Percentiles rank a stretch among this genome's conserved stretches.
phyloP scores from a whole-genome alignment of 1,140 invertebrate genomes.

The Triops cancriformis region DNA sequence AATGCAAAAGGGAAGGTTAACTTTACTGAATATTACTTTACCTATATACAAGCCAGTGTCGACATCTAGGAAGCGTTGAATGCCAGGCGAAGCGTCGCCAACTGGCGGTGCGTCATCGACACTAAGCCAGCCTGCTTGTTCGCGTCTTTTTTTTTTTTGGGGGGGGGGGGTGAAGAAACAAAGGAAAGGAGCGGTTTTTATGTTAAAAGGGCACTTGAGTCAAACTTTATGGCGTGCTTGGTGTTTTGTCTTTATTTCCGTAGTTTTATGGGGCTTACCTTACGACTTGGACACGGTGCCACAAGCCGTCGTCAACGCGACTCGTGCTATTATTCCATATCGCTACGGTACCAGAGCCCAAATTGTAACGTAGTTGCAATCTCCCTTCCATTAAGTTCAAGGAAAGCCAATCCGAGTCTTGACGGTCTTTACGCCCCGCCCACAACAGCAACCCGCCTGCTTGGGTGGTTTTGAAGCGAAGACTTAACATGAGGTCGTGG shows the following conservation, averaged over 20 bases:
- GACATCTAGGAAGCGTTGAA: slow-evolving; percentile 72
- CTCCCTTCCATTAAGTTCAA: background rate
- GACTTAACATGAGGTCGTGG: background rate
- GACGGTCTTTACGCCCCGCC: background rate
- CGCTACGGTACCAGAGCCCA: background rate
- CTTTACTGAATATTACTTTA: no score
- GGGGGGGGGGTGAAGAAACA: slow-evolving; percentile 23
- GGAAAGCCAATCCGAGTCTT: background rate
- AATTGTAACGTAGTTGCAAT: background rate
- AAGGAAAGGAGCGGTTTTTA: background rate
- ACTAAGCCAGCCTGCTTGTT: slow-evolving; percentile 71
- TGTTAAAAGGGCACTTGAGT: no score
- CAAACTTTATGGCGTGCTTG: background rate
- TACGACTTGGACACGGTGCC: slow-evolving; percentile 78
- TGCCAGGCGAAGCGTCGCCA: slow-evolving; percentile 68
- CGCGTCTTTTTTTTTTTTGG: slow-evolving; percentile 63
- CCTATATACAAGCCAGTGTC: slow-evolving; percentile 75
- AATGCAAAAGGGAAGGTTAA: no score
- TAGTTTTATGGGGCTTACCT: slow-evolving; percentile 52
- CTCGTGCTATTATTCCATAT: slow-evolving; percentile 56
- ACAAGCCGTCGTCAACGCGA: slow-evolving; percentile 81
- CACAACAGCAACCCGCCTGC: background rate
- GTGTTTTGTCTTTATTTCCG: background rate
- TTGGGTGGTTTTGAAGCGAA: background rate
- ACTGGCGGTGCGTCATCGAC: slow-evolving; percentile 72